Conservation (phyloP, 2,797 vertebrate genomes). For the Adrianichthys oophorus region DNA sequence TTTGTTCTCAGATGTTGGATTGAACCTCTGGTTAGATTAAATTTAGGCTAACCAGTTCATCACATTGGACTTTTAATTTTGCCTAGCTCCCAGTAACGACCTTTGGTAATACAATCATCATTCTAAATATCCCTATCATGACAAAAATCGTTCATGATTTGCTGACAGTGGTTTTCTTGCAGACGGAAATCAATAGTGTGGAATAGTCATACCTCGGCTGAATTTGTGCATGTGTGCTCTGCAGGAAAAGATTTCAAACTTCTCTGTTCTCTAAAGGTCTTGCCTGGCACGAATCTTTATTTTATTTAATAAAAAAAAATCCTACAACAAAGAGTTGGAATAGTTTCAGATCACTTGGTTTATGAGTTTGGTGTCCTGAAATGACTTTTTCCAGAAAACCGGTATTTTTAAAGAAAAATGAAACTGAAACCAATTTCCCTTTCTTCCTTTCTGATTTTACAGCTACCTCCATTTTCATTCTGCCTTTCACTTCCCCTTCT, state of each 20-base stretch:
- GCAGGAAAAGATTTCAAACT: slow-evolving; percentile 21
- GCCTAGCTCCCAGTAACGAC: slow-evolving; percentile 41
- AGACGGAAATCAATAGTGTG: slow-evolving; percentile 62
- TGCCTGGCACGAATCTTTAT: slow-evolving; percentile 36
- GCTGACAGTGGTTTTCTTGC: slow-evolving; percentile 44
- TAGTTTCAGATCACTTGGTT: too few relatives aligned
- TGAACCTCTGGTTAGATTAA: neutral
- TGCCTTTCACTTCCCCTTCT: neutral
- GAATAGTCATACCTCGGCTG: slow-evolving; percentile 26
- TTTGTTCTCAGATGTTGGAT: slow-evolving; percentile 17
- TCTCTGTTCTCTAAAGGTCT: slow-evolving; percentile 14
- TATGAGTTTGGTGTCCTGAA: neutral
- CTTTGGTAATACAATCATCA: slow-evolving; percentile 59
- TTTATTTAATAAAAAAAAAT: neutral
- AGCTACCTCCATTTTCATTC: slow-evolving; percentile 4
- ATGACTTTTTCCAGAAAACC: slow-evolving; percentile 1
- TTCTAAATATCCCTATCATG: slow-evolving; percentile 54
- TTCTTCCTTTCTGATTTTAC: slow-evolving; percentile 5
- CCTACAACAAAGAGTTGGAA: too few relatives aligned
- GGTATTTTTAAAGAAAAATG: neutral
- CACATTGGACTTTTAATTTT: slow-evolving; percentile 46
- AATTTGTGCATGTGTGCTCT: slow-evolving; percentile 17
- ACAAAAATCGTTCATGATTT: slow-evolving; percentile 56
- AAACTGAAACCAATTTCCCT: slow-evolving; percentile 10
- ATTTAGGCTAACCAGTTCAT: slow-evolving; percentile 26